phyloP scores from a whole-genome alignment of 1,140 invertebrate species.

The Drosophila nasuta region DNA sequence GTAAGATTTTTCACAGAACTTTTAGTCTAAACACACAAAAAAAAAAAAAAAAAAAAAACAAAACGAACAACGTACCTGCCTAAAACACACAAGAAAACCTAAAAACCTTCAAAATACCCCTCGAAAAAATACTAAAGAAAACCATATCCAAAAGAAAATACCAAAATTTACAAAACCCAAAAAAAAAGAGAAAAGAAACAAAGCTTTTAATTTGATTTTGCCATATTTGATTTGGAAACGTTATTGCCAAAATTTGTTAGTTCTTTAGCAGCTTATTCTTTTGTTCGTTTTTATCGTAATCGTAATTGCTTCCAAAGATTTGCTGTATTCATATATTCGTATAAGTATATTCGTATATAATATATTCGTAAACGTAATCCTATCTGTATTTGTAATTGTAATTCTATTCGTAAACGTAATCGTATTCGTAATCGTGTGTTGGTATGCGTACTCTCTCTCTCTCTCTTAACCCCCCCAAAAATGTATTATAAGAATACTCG shows the following conservation, averaged over 20 bases:
- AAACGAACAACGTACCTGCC: slow-evolving; percentile 45
- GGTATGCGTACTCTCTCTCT: slow-evolving; percentile 32
- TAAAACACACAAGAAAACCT: slow-evolving; percentile 35
- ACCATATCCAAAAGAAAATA: slow-evolving; percentile 4
- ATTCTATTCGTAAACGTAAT: slow-evolving; percentile 40
- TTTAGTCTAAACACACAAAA: slow-evolving; percentile 53
- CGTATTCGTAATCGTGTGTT: slow-evolving; percentile 38
- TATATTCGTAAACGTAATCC: slow-evolving; percentile 24
- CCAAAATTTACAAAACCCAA: slow-evolving; percentile 24
- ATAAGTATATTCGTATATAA: slow-evolving; percentile 5
- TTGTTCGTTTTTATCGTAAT: slow-evolving; percentile 27
- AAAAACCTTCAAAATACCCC: slow-evolving; percentile 31
- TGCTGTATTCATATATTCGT: slow-evolving; percentile 40
- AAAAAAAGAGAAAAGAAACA: slow-evolving; percentile 35
- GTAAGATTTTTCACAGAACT: slow-evolving; percentile 89
- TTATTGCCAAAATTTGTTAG: slow-evolving; percentile 59
- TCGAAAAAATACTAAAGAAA: slow-evolving; percentile 23
- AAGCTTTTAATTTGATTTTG: slow-evolving; percentile 49
- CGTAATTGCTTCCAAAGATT: slow-evolving; percentile 36
- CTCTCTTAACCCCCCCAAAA: slow-evolving; percentile 16
- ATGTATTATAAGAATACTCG: slow-evolving; percentile 13
- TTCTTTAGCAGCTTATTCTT: slow-evolving; percentile 37
- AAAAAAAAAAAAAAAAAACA: too few relatives aligned
- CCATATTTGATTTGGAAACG: slow-evolving; percentile 52
- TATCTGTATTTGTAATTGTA: slow-evolving; percentile 43